Base-by-base conservation (phyloP, 2,113 vertebrate genomes). In the Bujurquina vittata region DNA sequence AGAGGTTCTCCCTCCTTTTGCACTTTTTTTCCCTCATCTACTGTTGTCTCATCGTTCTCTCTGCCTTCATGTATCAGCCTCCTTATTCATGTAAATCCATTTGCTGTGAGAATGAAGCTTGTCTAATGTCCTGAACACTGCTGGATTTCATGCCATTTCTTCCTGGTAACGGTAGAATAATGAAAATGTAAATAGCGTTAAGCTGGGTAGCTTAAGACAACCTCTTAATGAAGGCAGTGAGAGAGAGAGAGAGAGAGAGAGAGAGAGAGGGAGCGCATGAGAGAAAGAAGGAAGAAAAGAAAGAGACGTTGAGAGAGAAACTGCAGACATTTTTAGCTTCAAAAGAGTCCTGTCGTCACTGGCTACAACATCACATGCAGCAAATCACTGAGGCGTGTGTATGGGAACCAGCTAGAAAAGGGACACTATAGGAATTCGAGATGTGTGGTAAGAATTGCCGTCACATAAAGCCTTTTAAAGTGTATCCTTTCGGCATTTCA, bases 131-230 rank as follows among this genome's bases (percentile, higher is more conserved):
- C 91, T 79, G 83, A 94, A 95, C 94, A 92, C 91, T 92, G 87
- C 84, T 85, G 92, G 88, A 94, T 94, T 95, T 95, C 91, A 95
- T 93, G 92, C 87, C 90, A 81, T 92, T 95, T 93, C 91, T 94
- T 94, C 89, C 89, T 65, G 91, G 93, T 93, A 93, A 92, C 91
- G 83, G 89, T 84, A 82, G 89, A 95, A 95, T 94, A 95, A 95
- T 94, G 93, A 93, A 94, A 94, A 94, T 95, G 94, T 94, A 94
- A 94, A 95, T 94, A 94, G 92, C 87, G 93, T 93, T 94, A 94
- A 94, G 93, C 93, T 87, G 91, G 87, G 91, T 92, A 89, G 91
- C 91, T 93, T 93, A 93, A 92, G 90, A 94, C 93, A 93, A 94
- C 92, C 92, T 93, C 92, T 93, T 92, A 93, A 94, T 94, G 93